These are phyloP conservation scores for Phocoena phocoena DNA, from an alignment of 2,113 vertebrate genomes.

Conservation along the genomic window DNA sequence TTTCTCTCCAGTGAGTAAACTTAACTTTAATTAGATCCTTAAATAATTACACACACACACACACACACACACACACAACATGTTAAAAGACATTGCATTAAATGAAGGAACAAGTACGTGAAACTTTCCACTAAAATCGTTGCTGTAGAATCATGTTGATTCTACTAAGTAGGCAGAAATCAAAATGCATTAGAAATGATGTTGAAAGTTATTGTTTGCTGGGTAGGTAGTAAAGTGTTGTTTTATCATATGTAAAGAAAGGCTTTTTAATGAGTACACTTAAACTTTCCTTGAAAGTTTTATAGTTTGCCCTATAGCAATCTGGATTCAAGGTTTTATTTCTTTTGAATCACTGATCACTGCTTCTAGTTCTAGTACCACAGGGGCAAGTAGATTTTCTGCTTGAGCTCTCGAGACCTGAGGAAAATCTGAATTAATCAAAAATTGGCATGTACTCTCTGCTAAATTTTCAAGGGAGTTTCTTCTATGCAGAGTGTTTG, in stretches of 20 bases:
- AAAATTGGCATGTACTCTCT: conserved; percentile 53
- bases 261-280: conserved; percentile 8
- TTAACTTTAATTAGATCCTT: neutral
- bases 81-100: neutral
- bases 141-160: neutral
- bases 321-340: conserved; percentile 39
- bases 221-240: neutral
- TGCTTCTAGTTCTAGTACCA: conserved; percentile 26
- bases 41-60: neutral
- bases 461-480: conserved; percentile 53
- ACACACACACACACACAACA: neutral
- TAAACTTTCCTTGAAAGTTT: conserved; percentile 48
- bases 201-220: conserved; percentile 1
- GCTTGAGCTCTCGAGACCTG: neutral
- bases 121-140: neutral
- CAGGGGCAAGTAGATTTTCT: conserved; percentile 40
- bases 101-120: neutral
- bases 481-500: conserved; percentile 12
- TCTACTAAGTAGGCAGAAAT: neutral
- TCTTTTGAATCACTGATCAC: conserved; percentile 36
- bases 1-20: neutral
- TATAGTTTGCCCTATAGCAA: neutral
- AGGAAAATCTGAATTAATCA: conserved; percentile 64
- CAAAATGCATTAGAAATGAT: neutral
- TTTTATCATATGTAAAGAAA: neutral